Base-by-base conservation (phyloP, 2,113 vertebrate genomes). In the Lanius ludovicianus region DNA sequence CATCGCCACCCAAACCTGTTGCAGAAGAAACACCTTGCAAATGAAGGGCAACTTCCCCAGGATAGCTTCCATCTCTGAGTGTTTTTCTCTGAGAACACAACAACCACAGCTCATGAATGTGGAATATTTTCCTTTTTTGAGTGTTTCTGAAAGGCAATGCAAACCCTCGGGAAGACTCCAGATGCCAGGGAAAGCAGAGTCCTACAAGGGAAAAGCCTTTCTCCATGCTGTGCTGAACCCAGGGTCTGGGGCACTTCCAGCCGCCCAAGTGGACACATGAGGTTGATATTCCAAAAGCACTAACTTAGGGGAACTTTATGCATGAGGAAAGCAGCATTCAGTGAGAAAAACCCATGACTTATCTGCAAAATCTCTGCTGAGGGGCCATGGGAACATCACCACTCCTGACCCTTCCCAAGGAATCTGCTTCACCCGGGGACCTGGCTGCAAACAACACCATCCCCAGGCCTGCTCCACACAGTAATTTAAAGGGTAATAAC, bases 361-460 rank as follows among this genome's bases (percentile, higher is more conserved):
- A 21, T 3, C 70, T 82, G 30, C 31, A 24, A 15, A 37, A 52
- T 46, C 41, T 44, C 59, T 49, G 24, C 73, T 44, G 59, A 9
- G 1, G 9, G 25, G 10, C 42, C 27, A 4, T 1, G 25, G 55
- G 55, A 22, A 12, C 79, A 53, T n/a, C 28, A 14, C 13, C 5
- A 0, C 27, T 44, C n/a, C 59, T 33, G 13, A 30, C 11, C 49
- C 41, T 63, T 33, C 42, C 78, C 49, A 10, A 86, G 53, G 84
- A 4, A 3, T 5, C 25, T 35, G 28, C 31, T 49, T 33, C 3
- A 0, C 31, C 41, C 0, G 0, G 37, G 20, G 11, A 10, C 30
- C 14, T 9, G 2, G 0, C 27, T 41, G 49, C 67, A 33, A 52
- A 31, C n/a, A 21, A 0, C 7, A 0, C 10, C 1, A 2, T 15